Conservation (phyloP, 2,797 vertebrate species). For the Holocentrus rufus region DNA sequence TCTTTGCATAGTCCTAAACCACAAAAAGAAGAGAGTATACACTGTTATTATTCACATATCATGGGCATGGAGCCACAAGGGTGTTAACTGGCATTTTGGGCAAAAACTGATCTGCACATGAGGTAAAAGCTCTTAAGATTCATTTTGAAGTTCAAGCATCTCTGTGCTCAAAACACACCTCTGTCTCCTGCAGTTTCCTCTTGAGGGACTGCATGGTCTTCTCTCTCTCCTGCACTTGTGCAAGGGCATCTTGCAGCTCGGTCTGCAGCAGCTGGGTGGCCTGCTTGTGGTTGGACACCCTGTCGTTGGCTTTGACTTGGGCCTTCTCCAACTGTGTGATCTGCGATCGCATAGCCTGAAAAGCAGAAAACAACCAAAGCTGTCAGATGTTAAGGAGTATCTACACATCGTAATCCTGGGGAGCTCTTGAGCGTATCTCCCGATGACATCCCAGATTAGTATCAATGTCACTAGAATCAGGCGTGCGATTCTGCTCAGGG, state of each 20-base stretch:
- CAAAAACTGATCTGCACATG: too few relatives aligned
- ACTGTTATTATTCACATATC: too few relatives aligned
- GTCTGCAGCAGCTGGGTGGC: constrained; percentile 79
- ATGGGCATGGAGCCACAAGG: too few relatives aligned
- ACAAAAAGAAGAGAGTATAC: too few relatives aligned
- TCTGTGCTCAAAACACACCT: constrained; percentile 56
- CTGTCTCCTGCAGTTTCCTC: constrained; percentile 59
- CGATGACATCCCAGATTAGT: too few relatives aligned
- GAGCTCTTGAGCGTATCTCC: background rate
- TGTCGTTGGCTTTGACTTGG: constrained; percentile 62
- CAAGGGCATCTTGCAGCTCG: constrained; percentile 77
- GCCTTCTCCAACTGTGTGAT: constrained; percentile 77
- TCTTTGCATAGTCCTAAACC: constrained; percentile 65
- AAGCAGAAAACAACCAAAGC: background rate
- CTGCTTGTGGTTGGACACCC: constrained; percentile 74
- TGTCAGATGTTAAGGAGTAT: background rate
- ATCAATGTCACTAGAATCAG: background rate
- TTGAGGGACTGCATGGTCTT: constrained; percentile 51
- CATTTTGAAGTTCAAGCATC: too few relatives aligned
- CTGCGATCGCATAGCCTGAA: constrained; percentile 64
- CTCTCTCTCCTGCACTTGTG: constrained; percentile 75
- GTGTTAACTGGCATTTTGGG: too few relatives aligned
- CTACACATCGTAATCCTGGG: background rate
- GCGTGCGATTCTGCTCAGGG: background rate
- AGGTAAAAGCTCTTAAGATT: too few relatives aligned